phyloP scores from a whole-genome alignment of 2,888 invertebrate species.

The Hydropsyche betteni region DNA sequence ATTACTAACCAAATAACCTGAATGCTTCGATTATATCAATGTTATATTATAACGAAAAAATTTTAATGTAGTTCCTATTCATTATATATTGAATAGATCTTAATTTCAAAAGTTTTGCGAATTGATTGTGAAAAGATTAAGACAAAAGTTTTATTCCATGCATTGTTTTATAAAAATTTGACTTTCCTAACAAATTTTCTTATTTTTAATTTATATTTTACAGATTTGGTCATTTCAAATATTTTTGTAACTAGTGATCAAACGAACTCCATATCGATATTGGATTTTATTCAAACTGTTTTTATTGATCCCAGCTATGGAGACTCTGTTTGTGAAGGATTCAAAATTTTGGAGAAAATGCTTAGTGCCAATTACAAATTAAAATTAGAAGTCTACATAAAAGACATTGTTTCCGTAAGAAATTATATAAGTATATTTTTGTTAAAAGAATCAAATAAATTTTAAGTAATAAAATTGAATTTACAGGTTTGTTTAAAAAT shows the following conservation, averaged over 20 bases:
- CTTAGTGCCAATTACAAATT: slow-evolving; percentile 30
- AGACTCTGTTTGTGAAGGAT: slow-evolving; percentile 35
- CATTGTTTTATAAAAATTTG: too few species aligned
- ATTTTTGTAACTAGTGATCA: slow-evolving; percentile 36
- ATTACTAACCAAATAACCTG: too few species aligned
- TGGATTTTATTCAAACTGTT: slow-evolving; percentile 34
- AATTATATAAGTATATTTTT: neutral
- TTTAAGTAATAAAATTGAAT: neutral
- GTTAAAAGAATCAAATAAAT: neutral
- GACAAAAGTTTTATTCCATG: too few species aligned
- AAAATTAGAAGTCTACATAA: slow-evolving; percentile 44
- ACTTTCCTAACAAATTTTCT: too few species aligned
- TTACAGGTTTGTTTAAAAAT: slow-evolving; percentile 42
- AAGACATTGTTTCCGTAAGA: slow-evolving; percentile 45
- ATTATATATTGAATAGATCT: too few species aligned
- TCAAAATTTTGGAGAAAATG: slow-evolving; percentile 34
- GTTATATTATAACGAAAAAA: too few species aligned
- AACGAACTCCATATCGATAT: slow-evolving; percentile 25
- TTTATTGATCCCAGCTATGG: slow-evolving; percentile 34
- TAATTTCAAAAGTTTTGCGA: too few species aligned
- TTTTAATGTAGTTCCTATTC: too few species aligned
- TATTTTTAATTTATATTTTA: neutral
- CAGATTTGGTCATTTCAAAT: slow-evolving; percentile 42
- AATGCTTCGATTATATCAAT: too few species aligned
- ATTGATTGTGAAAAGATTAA: too few species aligned